phyloP scores from a whole-genome alignment of 2,888 invertebrate species.

The Syrista parreyssii region DNA sequence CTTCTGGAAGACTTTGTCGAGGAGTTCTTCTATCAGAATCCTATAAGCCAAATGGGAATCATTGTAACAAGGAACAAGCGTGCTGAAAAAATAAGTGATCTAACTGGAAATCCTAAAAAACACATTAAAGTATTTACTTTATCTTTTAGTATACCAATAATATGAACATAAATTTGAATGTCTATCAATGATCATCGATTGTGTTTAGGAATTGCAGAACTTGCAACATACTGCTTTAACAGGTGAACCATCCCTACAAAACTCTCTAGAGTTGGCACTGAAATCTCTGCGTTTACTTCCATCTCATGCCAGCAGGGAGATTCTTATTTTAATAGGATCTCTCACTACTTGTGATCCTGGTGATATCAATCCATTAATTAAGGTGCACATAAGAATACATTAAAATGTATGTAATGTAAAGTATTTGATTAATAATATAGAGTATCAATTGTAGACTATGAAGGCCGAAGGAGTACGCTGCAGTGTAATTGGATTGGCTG shows the following conservation, averaged over 20 bases:
- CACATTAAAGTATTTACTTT: conserved; percentile 74
- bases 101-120: conserved; percentile 87
- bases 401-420: too few species aligned
- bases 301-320: conserved; percentile 93
- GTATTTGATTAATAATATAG: neutral
- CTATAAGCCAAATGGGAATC: conserved; percentile 96
- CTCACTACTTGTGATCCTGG: conserved; percentile 97
- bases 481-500: conserved; percentile 94
- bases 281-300: conserved; percentile 89
- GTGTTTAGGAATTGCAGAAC: conserved; percentile 60
- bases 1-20: conserved; percentile 92
- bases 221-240: conserved; percentile 76
- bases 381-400: conserved; percentile 65
- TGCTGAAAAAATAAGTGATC: conserved; percentile 91
- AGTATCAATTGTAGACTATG: conserved; percentile 68
- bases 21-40: conserved; percentile 98
- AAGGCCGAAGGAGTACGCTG: conserved; percentile 88
- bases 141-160: neutral
- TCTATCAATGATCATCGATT: neutral
- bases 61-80: conserved; percentile 92
- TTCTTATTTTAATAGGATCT: conserved; percentile 91
- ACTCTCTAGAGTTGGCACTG: conserved; percentile 89
- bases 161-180: neutral
- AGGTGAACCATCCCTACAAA: conserved; percentile 97
- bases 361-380: conserved; percentile 87